phyloP scores from a whole-genome alignment of 2,113 vertebrate genomes.

The Eurypyga helias region DNA sequence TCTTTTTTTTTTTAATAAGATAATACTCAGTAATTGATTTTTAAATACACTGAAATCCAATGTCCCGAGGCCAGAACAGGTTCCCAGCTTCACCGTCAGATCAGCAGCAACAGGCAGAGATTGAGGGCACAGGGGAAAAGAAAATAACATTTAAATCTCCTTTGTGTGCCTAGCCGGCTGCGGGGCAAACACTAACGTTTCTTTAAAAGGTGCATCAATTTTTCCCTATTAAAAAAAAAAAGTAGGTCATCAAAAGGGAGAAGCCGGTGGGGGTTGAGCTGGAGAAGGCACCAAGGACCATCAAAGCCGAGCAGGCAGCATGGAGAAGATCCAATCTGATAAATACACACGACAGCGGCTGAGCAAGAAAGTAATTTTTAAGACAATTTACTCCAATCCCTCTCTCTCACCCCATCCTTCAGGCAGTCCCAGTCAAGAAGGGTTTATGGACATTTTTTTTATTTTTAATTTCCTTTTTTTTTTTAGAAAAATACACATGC shows the following conservation, averaged over 20 bases:
- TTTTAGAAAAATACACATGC: slow-evolving; percentile 69
- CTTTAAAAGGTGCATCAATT: not conserved
- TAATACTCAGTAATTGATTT: slow-evolving; percentile 53
- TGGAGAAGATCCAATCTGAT: not conserved
- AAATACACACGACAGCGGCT: not conserved
- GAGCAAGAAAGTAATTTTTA: not conserved
- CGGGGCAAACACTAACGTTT: not conserved
- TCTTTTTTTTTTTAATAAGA: not conserved
- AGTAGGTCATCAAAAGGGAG: not conserved
- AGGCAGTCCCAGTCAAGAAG: fast-evolving
- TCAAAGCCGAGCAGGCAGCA: fast-evolving
- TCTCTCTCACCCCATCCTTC: not conserved
- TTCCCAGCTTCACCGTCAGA: not conserved
- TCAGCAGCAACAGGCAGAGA: not conserved
- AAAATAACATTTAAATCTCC: slow-evolving; percentile 22
- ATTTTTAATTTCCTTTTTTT: not conserved
- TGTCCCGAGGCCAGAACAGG: not conserved
- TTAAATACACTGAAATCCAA: slow-evolving; percentile 52
- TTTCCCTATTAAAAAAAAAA: not conserved
- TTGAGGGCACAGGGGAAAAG: not conserved
- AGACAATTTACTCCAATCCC: slow-evolving; percentile 40
- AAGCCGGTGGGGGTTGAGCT: not conserved
- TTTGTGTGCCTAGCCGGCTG: not conserved
- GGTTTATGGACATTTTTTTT: not conserved
- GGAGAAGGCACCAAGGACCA: not conserved